Base-by-base conservation (phyloP, 2,888 invertebrate species). In the Watsonalla binaria region DNA sequence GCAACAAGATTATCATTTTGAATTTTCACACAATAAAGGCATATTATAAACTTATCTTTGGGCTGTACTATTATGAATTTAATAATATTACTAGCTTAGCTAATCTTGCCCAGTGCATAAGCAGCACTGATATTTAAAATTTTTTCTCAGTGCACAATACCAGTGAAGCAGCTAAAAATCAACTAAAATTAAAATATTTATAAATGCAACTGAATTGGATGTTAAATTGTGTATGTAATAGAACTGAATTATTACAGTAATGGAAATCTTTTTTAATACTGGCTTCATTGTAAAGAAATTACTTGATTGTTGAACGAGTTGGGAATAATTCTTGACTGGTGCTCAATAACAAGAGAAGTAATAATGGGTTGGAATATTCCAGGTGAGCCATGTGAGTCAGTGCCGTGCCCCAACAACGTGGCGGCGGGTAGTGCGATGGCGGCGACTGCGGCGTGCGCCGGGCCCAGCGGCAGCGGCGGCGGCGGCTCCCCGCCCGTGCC, bases 371-470 rank as follows among this genome's bases (percentile, higher is more conserved):
- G 5, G 48, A 14, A 34, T 35, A 61, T 90, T 89, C 53, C 86
- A 94, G 94, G 93, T 79, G 95, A 95, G 87, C 94, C 95, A 92
- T 95, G 95, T 92, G 96, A 96, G 80, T 94, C 96, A 69, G 88
- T 90, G 82, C 95, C 93, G 82, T 94, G 94, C 86, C 95, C 93
- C 59, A 93, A 93, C 84, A 93, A 93, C 87, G 93, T 93, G 89
- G 77, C 91, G 74, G 82, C 91, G 74, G 82, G 88, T 74, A 81
- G 90, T 77, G 84, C 87, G 53, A 86, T 88, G 90, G 90, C 88
- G 68, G 90, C 90, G 63, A 86, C 90, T 56, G 87, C 90, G 48
- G 86, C 86, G 56, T 87, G 86, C 63, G 86, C 84, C 50, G 91
- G 92, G 48, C 92, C 92, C 56, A 87, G 91, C 61, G 92, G 92